Percentiles rank a stretch among this genome's conserved stretches.
These are phyloP conservation scores for Kryptopterus vitreolus DNA, from an alignment of 2,797 vertebrate species.

Conservation along the genomic window DNA sequence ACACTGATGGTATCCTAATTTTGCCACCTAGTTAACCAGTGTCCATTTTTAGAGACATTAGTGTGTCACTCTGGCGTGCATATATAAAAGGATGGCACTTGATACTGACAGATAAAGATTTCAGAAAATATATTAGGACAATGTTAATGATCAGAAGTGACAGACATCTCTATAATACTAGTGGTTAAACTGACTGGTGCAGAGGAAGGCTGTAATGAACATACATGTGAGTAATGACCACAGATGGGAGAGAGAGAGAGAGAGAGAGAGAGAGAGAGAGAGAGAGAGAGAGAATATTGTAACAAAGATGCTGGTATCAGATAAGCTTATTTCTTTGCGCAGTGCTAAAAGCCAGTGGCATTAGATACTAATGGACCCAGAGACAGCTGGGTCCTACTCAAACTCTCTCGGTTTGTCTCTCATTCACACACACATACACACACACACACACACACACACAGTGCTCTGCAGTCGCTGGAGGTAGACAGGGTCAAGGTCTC, in stretches of 20 bases:
- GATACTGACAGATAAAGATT: background rate
- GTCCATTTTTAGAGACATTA: too few relatives aligned
- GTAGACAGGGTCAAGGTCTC: conserved; percentile 76
- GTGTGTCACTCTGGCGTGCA: too few relatives aligned
- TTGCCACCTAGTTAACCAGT: too few relatives aligned
- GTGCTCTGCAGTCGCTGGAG: conserved; percentile 65
- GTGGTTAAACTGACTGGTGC: background rate
- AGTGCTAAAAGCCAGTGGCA: conserved; percentile 74
- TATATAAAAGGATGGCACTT: background rate
- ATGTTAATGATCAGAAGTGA: background rate
- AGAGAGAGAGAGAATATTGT: conserved; percentile 17
- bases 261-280: background rate
- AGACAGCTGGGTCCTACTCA: conserved; percentile 70
- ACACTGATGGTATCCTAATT: too few relatives aligned
- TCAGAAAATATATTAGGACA: background rate
- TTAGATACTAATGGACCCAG: conserved; percentile 75
- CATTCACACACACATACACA: conserved; percentile 51
- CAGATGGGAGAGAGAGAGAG: background rate
- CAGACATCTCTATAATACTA: background rate
- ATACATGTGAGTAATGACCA: conserved; percentile 8
- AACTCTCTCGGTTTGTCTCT: background rate
- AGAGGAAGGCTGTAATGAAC: background rate
- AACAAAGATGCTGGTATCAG: conserved; percentile 43
- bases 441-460: conserved; percentile 45
- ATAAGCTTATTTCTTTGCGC: conserved; percentile 22